Evolutionary conservation across 1,140 invertebrate species (phyloP).

Genomic region (Dicyema japonicum): DNA sequence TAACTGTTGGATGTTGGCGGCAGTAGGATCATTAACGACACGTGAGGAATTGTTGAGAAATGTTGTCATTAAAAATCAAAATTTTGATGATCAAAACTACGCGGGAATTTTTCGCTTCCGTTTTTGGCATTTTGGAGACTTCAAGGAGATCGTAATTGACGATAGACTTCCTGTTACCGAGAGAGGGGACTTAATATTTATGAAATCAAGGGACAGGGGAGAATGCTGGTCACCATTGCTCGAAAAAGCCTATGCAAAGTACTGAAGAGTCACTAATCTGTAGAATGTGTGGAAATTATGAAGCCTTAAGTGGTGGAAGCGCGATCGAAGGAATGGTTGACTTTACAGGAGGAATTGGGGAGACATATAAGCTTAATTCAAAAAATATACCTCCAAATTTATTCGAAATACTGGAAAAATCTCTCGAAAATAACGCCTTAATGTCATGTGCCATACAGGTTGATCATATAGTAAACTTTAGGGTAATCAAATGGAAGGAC

Average conservation of each 20-base stretch:
- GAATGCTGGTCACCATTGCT: constrained; percentile 14
- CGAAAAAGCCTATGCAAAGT: constrained; percentile 17
- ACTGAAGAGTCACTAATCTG: background rate
- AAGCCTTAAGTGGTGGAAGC: constrained; percentile 3
- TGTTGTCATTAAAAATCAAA: constrained; percentile 3
- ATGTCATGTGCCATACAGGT: constrained; percentile 5
- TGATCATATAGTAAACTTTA: background rate
- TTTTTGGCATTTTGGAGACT: constrained; percentile 41
- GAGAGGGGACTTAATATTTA: constrained; percentile 30
- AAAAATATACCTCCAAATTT: constrained; percentile 2
- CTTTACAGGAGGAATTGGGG: constrained; percentile 6
- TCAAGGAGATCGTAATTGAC: constrained; percentile 39
- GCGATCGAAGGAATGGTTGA: constrained; percentile 5
- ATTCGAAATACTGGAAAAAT: constrained; percentile 3
- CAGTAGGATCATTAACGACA: constrained; percentile 2
- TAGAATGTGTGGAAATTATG: constrained; percentile 5
- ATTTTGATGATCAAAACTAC: constrained; percentile 1
- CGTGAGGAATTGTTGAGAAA: background rate
- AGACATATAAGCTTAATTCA: constrained; percentile 3
- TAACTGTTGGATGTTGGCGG: constrained; percentile 6
- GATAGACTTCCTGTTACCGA: constrained; percentile 35
- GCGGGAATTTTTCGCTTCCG: constrained; percentile 27
- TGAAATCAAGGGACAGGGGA: constrained; percentile 27
- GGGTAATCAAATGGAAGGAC: constrained; percentile 1
- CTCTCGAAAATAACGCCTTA: constrained; percentile 4